Evolutionary conservation across 2,113 vertebrate species (phyloP).

Genomic region (Sclerurus mexicanus): DNA sequence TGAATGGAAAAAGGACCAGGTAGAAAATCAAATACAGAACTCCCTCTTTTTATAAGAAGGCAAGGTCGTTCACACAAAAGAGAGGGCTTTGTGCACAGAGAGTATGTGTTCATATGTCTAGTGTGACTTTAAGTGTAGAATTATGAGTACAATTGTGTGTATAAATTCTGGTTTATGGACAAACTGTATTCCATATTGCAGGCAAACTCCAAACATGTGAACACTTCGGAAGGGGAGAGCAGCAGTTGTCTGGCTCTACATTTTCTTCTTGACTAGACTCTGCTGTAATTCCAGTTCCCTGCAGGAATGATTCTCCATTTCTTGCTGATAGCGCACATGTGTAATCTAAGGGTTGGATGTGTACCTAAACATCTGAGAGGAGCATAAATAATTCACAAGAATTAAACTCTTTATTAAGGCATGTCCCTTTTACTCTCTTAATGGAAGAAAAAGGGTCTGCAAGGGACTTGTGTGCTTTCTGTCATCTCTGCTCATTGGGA

Average conservation of each 20-base stretch:
- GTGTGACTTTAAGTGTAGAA: neutral
- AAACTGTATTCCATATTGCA: neutral
- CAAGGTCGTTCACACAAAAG: neutral
- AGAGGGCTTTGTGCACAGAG: neutral
- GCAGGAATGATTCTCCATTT: neutral
- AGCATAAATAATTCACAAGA: neutral
- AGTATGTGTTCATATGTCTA: neutral
- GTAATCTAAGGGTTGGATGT: neutral
- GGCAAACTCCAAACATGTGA: neutral
- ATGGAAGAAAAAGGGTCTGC: neutral
- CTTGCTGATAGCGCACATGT: neutral
- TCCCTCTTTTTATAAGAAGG: neutral
- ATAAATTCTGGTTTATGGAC: neutral
- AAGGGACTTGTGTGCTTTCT: neutral
- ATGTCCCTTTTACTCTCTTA: neutral
- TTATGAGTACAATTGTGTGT: neutral
- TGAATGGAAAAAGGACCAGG: neutral
- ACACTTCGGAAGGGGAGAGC: neutral
- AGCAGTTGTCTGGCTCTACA: neutral
- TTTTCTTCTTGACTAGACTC: neutral
- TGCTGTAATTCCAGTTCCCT: neutral
- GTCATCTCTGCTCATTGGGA: neutral
- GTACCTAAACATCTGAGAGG: neutral
- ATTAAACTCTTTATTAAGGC: constrained; percentile 5
- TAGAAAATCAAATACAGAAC: neutral